Percentiles rank a stretch among this genome's conserved stretches.
Evolutionary conservation across 1,140 invertebrate species (phyloP).

Genomic region (Drosophila ficusphila): DNA sequence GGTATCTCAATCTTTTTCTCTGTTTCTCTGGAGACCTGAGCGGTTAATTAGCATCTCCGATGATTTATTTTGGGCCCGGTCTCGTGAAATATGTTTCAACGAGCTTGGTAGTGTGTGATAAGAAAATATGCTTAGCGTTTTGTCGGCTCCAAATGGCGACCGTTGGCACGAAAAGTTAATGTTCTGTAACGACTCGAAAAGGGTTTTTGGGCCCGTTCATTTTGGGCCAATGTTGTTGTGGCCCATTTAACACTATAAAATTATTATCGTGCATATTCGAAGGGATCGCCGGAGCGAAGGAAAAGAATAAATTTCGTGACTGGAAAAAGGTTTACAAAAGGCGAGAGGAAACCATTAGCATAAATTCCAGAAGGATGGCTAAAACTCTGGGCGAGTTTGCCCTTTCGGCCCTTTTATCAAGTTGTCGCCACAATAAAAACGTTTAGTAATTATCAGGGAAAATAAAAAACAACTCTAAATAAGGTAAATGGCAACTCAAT

Average conservation of each 20-base stretch:
- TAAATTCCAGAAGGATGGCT: constrained; percentile 41
- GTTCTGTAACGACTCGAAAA: constrained; percentile 69
- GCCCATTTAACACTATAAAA: constrained; percentile 79
- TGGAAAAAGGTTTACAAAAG: constrained; percentile 15
- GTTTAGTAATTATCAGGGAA: constrained; percentile 70
- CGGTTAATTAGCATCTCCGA: constrained; percentile 73
- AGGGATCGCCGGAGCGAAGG: constrained; percentile 35
- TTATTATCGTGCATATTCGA: constrained; percentile 72
- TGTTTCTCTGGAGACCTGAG: constrained; percentile 18
- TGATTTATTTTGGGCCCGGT: constrained; percentile 64
- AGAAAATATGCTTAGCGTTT: constrained; percentile 72
- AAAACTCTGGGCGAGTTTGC: constrained; percentile 5
- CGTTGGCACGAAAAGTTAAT: constrained; percentile 69
- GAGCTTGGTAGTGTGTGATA: constrained; percentile 53
- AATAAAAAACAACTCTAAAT: constrained; percentile 44
- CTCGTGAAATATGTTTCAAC: constrained; percentile 61
- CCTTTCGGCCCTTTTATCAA: constrained; percentile 59
- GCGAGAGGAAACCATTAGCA: constrained; percentile 54
- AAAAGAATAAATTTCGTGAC: constrained; percentile 30
- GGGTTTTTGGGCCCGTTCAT: constrained; percentile 36
- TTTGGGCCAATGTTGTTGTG: constrained; percentile 34
- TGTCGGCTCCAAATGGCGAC: constrained; percentile 54
- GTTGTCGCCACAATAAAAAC: constrained; percentile 73
- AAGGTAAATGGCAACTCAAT: constrained; percentile 37
- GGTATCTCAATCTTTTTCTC: constrained; percentile 21